Conservation (phyloP, 2,797 vertebrate species). For the Enteromius afrohamiltoni region DNA sequence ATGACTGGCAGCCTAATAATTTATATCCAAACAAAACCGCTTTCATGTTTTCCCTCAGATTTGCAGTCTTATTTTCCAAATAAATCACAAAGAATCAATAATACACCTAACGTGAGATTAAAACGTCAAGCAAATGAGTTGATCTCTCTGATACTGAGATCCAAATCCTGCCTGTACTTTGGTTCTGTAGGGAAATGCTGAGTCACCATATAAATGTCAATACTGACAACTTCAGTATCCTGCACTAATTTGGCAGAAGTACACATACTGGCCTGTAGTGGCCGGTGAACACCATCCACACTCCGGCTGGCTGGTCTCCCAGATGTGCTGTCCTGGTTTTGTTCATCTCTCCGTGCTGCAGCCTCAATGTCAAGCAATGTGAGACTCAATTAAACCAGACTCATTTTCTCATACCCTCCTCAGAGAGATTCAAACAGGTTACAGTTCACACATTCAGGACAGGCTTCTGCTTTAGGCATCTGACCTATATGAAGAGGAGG, state of each 20-base stretch:
- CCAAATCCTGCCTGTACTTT: constrained; percentile 12
- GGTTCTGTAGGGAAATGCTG: constrained; percentile 20
- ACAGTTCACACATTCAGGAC: constrained; percentile 15
- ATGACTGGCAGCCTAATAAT: neutral
- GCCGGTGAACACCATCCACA: neutral
- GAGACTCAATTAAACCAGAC: constrained; percentile 77
- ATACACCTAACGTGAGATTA: neutral
- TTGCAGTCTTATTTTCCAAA: neutral
- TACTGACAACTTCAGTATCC: constrained; percentile 4
- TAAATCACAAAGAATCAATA: neutral
- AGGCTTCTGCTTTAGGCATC: neutral
- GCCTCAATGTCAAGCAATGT: constrained; percentile 57
- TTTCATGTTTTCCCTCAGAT: neutral
- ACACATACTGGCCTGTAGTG: constrained; percentile 16
- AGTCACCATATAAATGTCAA: constrained; percentile 42
- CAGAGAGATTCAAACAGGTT: neutral
- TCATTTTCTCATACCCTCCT: constrained; percentile 61
- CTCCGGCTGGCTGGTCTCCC: constrained; percentile 31
- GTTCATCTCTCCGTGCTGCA: constrained; percentile 51
- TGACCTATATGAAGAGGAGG: neutral
- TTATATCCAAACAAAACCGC: neutral
- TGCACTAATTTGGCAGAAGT: neutral
- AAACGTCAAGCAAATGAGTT: constrained; percentile 7
- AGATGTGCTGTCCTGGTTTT: constrained; percentile 48
- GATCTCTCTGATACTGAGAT: constrained; percentile 1